These are phyloP conservation scores for Apamea anceps DNA, from an alignment of 2,888 invertebrate species.

Conservation along the genomic window DNA sequence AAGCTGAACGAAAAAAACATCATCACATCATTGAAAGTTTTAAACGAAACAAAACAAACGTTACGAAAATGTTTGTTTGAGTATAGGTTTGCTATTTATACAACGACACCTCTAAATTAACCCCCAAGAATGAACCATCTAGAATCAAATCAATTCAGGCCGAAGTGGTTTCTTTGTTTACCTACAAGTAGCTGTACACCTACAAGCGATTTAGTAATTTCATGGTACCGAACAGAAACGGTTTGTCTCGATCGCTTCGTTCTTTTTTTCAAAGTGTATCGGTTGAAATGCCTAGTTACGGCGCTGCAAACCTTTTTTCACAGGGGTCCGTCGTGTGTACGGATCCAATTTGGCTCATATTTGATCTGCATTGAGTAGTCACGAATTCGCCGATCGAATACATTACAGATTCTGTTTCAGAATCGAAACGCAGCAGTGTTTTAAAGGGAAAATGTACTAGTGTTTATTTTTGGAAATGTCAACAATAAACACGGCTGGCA, in stretches of 20 bases:
- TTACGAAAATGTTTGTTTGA: conserved; percentile 1
- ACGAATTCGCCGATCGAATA: conserved; percentile 73
- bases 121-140: conserved; percentile 46
- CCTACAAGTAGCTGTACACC: conserved; percentile 49
- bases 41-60: conserved; percentile 3
- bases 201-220: conserved; percentile 64
- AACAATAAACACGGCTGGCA: conserved; percentile 52
- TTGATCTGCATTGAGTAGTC: conserved; percentile 79
- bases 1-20: neutral
- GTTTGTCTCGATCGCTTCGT: conserved; percentile 55
- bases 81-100: conserved; percentile 9
- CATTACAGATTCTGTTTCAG: conserved; percentile 81
- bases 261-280: conserved; percentile 69
- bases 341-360: conserved; percentile 78
- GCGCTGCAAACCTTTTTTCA: conserved; percentile 64
- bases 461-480: conserved; percentile 64
- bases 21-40: neutral
- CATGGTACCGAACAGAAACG: conserved; percentile 66
- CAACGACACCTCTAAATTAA: conserved; percentile 9
- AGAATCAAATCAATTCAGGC: conserved; percentile 56
- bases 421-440: conserved; percentile 66
- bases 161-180: conserved; percentile 63
- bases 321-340: conserved; percentile 65
- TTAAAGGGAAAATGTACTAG: conserved; percentile 66
- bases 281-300: conserved; percentile 70